Percentiles rank a stretch among this genome's conserved stretches.
Conservation (phyloP, 2,888 invertebrate genomes). For the Macaria liturata region DNA sequence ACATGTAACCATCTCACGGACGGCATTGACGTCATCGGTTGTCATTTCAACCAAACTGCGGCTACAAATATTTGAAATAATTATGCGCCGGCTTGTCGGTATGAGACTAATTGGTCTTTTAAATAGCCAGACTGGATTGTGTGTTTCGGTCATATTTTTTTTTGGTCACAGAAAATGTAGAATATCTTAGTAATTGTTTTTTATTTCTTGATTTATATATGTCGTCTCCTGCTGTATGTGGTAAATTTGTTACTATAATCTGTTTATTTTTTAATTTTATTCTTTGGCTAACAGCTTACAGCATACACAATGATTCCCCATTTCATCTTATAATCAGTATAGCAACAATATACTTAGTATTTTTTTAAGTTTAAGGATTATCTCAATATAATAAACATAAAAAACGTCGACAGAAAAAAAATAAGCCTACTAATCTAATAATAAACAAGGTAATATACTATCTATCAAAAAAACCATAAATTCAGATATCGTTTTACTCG, state of each 20-base stretch:
- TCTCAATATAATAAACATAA: not conserved
- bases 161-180: not conserved
- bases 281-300: not conserved
- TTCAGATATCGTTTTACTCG: too few species aligned
- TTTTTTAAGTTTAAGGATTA: not conserved
- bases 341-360: not conserved
- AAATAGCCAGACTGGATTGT: not conserved
- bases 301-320: not conserved
- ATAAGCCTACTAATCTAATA: constrained; percentile 9
- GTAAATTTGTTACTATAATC: too few species aligned
- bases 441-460: constrained; percentile 16
- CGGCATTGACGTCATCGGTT: constrained; percentile 48
- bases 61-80: constrained; percentile 37
- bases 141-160: not conserved
- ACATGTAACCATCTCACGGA: constrained; percentile 47
- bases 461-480: too few species aligned
- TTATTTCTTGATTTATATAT: not conserved
- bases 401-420: not conserved
- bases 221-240: not conserved
- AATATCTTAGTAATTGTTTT: not conserved
- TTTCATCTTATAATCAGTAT: not conserved
- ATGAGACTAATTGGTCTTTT: constrained; percentile 13
- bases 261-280: not conserved
- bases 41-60: constrained; percentile 33
- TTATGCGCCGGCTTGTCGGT: constrained; percentile 17